These are phyloP conservation scores for Osmerus eperlanus DNA, from an alignment of 2,113 vertebrate species.

Conservation along the genomic window DNA sequence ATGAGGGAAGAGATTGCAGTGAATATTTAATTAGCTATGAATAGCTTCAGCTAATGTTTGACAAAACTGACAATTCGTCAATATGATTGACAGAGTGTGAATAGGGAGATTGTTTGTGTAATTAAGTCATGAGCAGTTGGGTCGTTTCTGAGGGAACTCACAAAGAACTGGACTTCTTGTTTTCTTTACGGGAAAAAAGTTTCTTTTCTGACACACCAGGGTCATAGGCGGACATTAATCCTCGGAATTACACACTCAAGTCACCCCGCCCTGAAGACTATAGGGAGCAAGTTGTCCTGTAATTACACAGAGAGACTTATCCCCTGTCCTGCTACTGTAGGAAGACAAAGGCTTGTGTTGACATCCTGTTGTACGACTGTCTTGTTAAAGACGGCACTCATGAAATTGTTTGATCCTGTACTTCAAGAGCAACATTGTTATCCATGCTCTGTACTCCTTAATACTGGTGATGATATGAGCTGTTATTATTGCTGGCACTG, in stretches of 20 bases:
- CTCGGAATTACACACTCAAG: neutral
- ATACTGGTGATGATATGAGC: no score
- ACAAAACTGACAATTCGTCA: neutral
- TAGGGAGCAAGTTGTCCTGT: conserved; percentile 19
- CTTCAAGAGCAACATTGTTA: no score
- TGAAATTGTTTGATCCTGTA: no score
- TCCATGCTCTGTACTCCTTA: no score
- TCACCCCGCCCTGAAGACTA: neutral
- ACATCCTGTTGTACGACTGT: no score
- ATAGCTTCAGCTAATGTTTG: neutral
- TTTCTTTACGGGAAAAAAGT: neutral
- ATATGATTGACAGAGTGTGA: neutral
- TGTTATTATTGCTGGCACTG: no score
- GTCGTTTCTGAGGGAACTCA: neutral
- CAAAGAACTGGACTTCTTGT: neutral
- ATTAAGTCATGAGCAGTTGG: no score
- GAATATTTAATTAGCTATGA: neutral
- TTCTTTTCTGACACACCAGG: neutral
- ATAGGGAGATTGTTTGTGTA: neutral
- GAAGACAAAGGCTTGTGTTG: no score
- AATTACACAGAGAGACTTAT: conserved; percentile 33
- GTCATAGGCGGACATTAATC: neutral
- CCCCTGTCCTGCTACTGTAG: conserved; percentile 11
- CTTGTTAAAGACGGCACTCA: no score
- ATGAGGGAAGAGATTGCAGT: neutral